Base-by-base conservation (phyloP, 2,888 invertebrate genomes). In the Megastigmus dorsalis region DNA sequence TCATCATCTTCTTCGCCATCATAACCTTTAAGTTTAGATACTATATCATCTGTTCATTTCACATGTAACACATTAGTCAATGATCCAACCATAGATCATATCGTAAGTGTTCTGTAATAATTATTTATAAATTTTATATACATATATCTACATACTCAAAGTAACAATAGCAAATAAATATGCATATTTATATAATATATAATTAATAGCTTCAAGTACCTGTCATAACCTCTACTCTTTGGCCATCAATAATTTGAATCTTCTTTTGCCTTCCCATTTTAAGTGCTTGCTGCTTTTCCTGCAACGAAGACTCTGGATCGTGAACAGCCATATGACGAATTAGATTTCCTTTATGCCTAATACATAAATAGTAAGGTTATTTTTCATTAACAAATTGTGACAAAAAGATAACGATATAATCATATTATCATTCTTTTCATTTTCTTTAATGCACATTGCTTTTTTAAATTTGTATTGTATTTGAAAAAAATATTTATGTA, bases 321-420 rank as follows among this genome's bases (percentile, higher is more conserved):
- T 98, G 97, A 0, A 95, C 91, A 3, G 95, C 95, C 92, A 97
- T 93, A 85, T 98, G 97, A 0, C 97, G 91, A 83, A 97, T 95
- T 15, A 97, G 91, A 89, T 97, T 97, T 41, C 97, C 97, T 89
- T 96, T 96, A 88, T 97, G 96, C 18, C 92, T 89, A 83, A 26
- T 54, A 30, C 30, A 38, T 90, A 52, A 65, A 55, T 71, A 69
- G n/a, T 57, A 54, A 59, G 57, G 13, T 59, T 48, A 55, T 9
- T 50, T 60, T 36, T 48, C 13, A 26, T 23, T 48, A 23, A 48
- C 5, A 5, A 4, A 2, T 5, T n/a, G n/a, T n/a, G n/a, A n/a
- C n/a, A n/a, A n/a, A n/a, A n/a, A n/a, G n/a, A n/a, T n/a, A n/a
- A n/a, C n/a, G n/a, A n/a, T n/a, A n/a, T n/a, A n/a, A n/a, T n/a